phyloP scores from a whole-genome alignment of 2,113 vertebrate species.

The Blennius ocellaris region DNA sequence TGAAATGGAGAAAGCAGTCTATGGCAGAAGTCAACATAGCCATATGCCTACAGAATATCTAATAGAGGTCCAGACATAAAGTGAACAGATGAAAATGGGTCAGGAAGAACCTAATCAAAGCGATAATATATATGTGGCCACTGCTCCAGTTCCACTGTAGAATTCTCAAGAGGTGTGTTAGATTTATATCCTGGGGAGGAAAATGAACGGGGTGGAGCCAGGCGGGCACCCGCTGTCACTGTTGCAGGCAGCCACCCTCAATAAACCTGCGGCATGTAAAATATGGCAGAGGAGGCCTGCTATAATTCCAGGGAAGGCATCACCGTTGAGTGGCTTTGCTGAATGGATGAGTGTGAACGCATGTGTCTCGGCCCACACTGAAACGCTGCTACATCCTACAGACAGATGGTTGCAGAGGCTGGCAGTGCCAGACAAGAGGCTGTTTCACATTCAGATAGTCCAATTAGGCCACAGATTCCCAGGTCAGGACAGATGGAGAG shows the following conservation, averaged over 20 bases:
- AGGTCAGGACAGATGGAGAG: constrained; percentile 33
- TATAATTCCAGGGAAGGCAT: constrained; percentile 28
- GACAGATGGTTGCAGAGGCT: constrained; percentile 52
- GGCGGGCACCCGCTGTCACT: constrained; percentile 1
- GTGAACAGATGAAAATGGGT: constrained; percentile 51
- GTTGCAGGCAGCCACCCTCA: constrained; percentile 30
- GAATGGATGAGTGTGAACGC: constrained; percentile 6
- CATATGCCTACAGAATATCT: background rate
- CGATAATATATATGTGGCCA: constrained; percentile 29
- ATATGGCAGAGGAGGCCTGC: constrained; percentile 18
- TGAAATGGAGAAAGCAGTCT: constrained; percentile 9
- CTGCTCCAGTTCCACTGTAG: constrained; percentile 55
- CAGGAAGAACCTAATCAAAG: constrained; percentile 56
- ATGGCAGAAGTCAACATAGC: constrained; percentile 2
- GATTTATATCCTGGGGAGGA: constrained; percentile 58
- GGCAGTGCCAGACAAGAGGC: constrained; percentile 33
- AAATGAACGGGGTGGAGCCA: constrained; percentile 6
- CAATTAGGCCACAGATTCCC: constrained; percentile 50
- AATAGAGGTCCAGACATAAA: background rate
- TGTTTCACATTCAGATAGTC: constrained; percentile 36
- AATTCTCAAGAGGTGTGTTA: constrained; percentile 55
- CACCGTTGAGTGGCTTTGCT: constrained; percentile 21
- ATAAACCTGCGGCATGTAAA: constrained; percentile 24
- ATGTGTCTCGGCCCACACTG: constrained; percentile 16
- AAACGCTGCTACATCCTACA: constrained; percentile 29